phyloP scores from a whole-genome alignment of 2,888 invertebrate species.

The Pomacea canaliculata region DNA sequence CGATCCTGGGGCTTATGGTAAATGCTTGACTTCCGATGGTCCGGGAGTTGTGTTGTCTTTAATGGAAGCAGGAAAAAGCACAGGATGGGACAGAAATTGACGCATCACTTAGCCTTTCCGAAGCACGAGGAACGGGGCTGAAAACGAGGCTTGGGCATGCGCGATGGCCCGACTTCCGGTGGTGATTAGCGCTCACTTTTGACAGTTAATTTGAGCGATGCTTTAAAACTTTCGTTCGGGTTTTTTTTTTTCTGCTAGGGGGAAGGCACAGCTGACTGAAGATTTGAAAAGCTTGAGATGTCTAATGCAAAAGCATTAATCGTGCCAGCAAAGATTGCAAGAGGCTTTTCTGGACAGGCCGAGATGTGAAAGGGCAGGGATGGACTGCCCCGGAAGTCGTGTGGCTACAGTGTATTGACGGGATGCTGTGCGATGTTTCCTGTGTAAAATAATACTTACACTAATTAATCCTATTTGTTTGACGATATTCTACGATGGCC shows the following conservation, averaged over 20 bases:
- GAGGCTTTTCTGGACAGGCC: no score
- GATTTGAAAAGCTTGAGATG: no score
- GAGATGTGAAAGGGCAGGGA: no score
- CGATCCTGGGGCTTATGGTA: not conserved
- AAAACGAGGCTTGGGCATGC: constrained; percentile 11
- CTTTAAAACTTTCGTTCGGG: not conserved
- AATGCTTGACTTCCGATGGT: not conserved
- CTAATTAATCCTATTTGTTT: no score
- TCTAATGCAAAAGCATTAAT: no score
- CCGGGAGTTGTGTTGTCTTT: not conserved
- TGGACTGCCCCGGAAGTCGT: no score
- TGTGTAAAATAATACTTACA: no score
- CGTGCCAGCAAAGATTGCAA: no score
- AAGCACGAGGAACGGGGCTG: not conserved
- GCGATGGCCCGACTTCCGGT: constrained; percentile 11
- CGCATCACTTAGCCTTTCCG: constrained; percentile 20
- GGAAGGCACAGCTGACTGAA: not conserved
- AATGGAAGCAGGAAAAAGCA: constrained; percentile 16
- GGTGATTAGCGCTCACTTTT: constrained; percentile 4
- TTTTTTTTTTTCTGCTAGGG: not conserved
- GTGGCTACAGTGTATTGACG: no score
- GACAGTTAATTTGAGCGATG: constrained; percentile 3
- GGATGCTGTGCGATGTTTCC: no score
- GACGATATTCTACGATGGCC: no score
- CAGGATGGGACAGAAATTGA: constrained; percentile 9